A percentile compares a stretch with the other conserved stretches of the same genome.
Evolutionary conservation across 2,113 vertebrate species (phyloP).

Genomic region (Myotis davidii): DNA sequence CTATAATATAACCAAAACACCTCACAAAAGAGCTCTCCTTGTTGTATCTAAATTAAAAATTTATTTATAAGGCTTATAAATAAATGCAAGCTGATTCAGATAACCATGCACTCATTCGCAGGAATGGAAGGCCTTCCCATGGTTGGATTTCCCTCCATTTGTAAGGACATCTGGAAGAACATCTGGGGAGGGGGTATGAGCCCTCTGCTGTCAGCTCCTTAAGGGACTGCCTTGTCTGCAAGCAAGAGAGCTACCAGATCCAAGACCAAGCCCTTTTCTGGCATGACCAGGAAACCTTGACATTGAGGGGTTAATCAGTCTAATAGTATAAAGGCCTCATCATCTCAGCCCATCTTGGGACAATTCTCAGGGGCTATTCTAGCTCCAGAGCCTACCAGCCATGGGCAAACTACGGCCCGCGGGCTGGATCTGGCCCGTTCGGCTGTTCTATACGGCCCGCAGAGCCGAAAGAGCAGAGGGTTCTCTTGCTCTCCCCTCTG

Average conservation of each 20-base stretch:
- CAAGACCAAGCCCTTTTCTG: neutral
- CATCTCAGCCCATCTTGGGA: neutral
- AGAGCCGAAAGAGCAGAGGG: too few species aligned
- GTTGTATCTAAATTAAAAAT: neutral
- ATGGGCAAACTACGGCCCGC: too few species aligned
- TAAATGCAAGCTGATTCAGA: neutral
- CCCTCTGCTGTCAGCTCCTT: neutral
- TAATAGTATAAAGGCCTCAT: neutral
- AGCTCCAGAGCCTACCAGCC: neutral
- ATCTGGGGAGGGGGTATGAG: fast-evolving
- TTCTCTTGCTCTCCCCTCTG: too few species aligned
- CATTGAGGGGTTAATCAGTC: neutral
- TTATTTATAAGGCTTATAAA: neutral
- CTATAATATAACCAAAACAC: neutral
- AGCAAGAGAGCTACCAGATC: neutral
- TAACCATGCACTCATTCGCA: neutral
- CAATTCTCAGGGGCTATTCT: neutral
- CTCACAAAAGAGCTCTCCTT: neutral
- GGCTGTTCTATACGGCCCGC: too few species aligned
- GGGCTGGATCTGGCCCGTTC: too few species aligned
- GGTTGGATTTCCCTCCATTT: fast-evolving
- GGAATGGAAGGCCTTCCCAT: neutral
- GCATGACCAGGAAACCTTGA: neutral
- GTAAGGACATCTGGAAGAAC: neutral
- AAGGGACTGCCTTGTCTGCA: neutral